phyloP scores from a whole-genome alignment of 2,797 vertebrate genomes.

The Sebastes itinus region DNA sequence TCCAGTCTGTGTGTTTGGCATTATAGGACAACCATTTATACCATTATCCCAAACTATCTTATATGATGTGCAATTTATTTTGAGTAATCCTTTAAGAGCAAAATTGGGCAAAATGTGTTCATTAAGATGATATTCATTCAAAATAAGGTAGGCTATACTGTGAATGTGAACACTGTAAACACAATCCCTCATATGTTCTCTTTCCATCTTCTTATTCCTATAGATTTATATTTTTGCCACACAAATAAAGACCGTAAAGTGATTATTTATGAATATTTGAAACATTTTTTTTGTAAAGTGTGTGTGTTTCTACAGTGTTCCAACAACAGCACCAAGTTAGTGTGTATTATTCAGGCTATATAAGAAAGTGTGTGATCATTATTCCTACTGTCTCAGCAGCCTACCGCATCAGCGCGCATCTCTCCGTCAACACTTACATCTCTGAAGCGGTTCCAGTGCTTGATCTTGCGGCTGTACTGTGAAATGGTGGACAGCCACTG shows the following conservation, averaged over 20 bases:
- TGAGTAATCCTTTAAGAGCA: not conserved
- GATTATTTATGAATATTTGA: not conserved
- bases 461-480: constrained; percentile 98
- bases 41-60: not conserved
- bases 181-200: not conserved
- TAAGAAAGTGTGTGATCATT: constrained; percentile 17
- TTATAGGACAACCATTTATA: not conserved
- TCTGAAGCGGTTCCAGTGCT: constrained; percentile 99
- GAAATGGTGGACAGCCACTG: constrained; percentile 99
- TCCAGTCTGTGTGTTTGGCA: not conserved
- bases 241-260: not conserved
- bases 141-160: not conserved
- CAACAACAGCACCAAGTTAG: constrained; percentile 39
- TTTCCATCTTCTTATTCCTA: not conserved
- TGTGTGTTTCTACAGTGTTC: not conserved
- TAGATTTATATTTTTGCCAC: not conserved
- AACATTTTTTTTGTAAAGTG: not conserved
- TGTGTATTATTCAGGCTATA: not conserved
- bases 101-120: not conserved
- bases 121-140: not conserved
- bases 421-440: constrained; percentile 86
- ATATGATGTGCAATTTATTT: not conserved
- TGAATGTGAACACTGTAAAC: not conserved
- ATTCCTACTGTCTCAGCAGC: no score
- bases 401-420: constrained; percentile 52